These are phyloP conservation scores for Poecilus cupreus DNA, from an alignment of 2,888 invertebrate genomes.

Conservation along the genomic window DNA sequence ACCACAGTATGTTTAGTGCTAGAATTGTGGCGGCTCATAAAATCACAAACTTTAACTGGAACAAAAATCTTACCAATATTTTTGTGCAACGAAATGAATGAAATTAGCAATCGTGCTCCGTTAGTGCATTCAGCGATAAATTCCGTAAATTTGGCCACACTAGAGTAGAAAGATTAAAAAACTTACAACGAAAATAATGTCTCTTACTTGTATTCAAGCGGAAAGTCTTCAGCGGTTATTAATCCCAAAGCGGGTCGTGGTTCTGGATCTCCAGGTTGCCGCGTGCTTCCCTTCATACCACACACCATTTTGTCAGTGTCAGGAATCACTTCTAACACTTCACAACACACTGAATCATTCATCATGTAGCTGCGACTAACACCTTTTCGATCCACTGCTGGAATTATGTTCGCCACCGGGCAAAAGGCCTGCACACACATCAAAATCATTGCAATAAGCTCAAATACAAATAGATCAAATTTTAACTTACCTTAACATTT, in stretches of 20 bases:
- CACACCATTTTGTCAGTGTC: slow-evolving; percentile 91
- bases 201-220: slow-evolving; percentile 88
- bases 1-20: slow-evolving; percentile 38
- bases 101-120: slow-evolving; percentile 46
- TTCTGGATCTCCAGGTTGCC: slow-evolving; percentile 81
- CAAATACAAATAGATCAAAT: no score
- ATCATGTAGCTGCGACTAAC: slow-evolving; percentile 85
- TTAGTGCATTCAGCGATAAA: slow-evolving; percentile 29
- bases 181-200: not conserved
- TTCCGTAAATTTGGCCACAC: slow-evolving; percentile 17
- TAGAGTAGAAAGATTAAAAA: slow-evolving; percentile 40
- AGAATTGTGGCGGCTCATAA: slow-evolving; percentile 47
- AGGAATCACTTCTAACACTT: slow-evolving; percentile 89
- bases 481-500: slow-evolving; percentile 91
- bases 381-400: slow-evolving; percentile 86
- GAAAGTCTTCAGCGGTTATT: slow-evolving; percentile 87
- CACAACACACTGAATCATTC: slow-evolving; percentile 91
- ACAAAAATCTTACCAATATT: slow-evolving; percentile 59
- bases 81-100: slow-evolving; percentile 46
- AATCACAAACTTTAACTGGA: slow-evolving; percentile 50
- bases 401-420: slow-evolving; percentile 82
- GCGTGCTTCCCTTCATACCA: slow-evolving; percentile 88
- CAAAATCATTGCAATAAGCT: no score
- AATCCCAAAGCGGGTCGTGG: slow-evolving; percentile 87
- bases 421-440: slow-evolving; percentile 77